Evolutionary conservation across 2,888 invertebrate species (phyloP).

Genomic region (Nemurella pictetii): DNA sequence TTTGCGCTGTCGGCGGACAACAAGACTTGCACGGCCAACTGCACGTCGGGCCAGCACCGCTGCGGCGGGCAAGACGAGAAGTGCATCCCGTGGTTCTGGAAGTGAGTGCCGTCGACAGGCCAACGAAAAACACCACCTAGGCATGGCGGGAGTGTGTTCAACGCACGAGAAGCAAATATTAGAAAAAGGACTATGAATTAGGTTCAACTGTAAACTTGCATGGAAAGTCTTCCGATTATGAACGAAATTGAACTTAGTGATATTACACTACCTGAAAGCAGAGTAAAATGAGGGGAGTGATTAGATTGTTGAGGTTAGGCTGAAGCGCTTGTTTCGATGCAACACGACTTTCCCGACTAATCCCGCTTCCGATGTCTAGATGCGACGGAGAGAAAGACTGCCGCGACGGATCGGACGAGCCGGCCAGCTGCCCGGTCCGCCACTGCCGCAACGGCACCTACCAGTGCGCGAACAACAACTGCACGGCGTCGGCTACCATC

Average conservation of each 20-base stretch:
- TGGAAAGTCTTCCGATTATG: too few relatives aligned
- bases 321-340: too few relatives aligned
- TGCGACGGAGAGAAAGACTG: constrained; percentile 94
- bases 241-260: too few relatives aligned
- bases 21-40: constrained; percentile 92
- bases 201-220: too few relatives aligned
- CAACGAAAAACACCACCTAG: too few relatives aligned
- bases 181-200: too few relatives aligned
- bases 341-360: too few relatives aligned
- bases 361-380: constrained; percentile 54
- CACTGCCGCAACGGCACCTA: constrained; percentile 89
- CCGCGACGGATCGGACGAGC: constrained; percentile 89
- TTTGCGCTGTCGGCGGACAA: constrained; percentile 79
- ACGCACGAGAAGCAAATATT: too few relatives aligned
- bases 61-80: constrained; percentile 71
- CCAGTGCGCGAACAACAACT: constrained; percentile 92
- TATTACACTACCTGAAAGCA: too few relatives aligned
- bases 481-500: constrained; percentile 88
- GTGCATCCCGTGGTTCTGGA: constrained; percentile 79
- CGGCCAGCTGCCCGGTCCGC: constrained; percentile 77
- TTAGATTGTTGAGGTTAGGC: too few relatives aligned
- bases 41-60: constrained; percentile 84
- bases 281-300: too few relatives aligned
- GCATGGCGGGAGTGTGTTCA: too few relatives aligned
- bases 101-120: constrained; percentile 54